Evolutionary conservation across 2,113 vertebrate species (phyloP).

Genomic region (Phyllostomus hastatus): DNA sequence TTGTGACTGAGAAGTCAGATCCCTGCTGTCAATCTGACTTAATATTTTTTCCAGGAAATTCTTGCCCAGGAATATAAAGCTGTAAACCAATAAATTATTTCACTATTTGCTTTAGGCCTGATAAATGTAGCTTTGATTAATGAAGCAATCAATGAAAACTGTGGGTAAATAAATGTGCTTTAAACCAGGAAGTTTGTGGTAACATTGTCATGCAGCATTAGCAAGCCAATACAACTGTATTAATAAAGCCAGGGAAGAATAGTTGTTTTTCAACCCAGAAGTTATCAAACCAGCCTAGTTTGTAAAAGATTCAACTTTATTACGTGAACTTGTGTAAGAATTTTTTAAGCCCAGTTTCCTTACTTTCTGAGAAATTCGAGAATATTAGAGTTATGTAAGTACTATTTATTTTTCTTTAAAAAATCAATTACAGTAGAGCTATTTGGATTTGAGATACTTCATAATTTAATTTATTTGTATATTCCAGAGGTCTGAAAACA

Average conservation of each 20-base stretch:
- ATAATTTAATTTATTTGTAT: background rate
- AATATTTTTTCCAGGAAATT: slow-evolving; percentile 13
- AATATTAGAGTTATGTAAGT: background rate
- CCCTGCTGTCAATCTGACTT: background rate
- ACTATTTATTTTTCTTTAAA: slow-evolving; percentile 3
- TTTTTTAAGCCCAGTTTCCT: background rate
- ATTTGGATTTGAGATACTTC: background rate
- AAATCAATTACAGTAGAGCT: background rate
- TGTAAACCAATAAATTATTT: background rate
- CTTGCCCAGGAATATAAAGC: slow-evolving; percentile 21
- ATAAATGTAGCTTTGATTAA: slow-evolving; percentile 2
- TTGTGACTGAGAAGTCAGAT: background rate
- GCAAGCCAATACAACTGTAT: background rate
- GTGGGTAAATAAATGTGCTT: background rate
- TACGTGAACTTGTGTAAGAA: background rate
- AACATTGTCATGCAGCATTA: background rate
- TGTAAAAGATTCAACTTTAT: background rate
- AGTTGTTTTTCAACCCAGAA: background rate
- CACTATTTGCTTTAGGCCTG: background rate
- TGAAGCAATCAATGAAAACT: background rate
- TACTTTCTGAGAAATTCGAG: slow-evolving; percentile 18
- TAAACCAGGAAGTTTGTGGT: background rate
- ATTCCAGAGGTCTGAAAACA: background rate
- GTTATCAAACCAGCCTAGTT: background rate
- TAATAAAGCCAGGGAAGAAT: background rate